A percentile compares a stretch with the other conserved stretches of the same genome.
Conservation (phyloP, 1,140 invertebrate genomes). For the Rhagoletis zephyria region DNA sequence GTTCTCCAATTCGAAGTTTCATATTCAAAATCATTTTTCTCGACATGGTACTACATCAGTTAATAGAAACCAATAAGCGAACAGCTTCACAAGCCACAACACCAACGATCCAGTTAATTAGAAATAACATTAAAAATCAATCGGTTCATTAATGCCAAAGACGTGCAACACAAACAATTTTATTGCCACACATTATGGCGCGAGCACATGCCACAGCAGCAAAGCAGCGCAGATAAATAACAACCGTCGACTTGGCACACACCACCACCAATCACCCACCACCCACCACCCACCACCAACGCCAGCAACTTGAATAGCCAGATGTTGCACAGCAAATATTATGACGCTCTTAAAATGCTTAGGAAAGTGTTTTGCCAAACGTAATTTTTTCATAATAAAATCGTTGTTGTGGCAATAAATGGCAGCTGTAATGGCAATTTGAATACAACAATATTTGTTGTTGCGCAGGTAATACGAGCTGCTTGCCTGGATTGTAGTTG, state of each 20-base stretch:
- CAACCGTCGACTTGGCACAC: too few relatives aligned
- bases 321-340: too few relatives aligned
- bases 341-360: too few relatives aligned
- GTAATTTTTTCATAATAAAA: too few relatives aligned
- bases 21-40: too few relatives aligned
- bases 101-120: constrained; percentile 25
- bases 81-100: neutral
- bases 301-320: too few relatives aligned
- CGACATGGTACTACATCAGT: too few relatives aligned
- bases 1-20: too few relatives aligned
- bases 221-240: neutral
- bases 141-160: constrained; percentile 27
- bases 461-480: neutral
- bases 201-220: constrained; percentile 21
- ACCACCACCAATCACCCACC: too few relatives aligned
- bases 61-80: neutral
- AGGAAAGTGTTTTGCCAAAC: too few relatives aligned
- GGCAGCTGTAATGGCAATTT: neutral
- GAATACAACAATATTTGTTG: neutral
- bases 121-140: constrained; percentile 48
- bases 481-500: neutral
- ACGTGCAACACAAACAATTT: constrained; percentile 42
- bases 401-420: neutral
- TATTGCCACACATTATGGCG: constrained; percentile 44
- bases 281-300: too few relatives aligned